Base-by-base conservation (phyloP, 53 echinoderm and acorn worm species). In the Patiria pectinifera region DNA sequence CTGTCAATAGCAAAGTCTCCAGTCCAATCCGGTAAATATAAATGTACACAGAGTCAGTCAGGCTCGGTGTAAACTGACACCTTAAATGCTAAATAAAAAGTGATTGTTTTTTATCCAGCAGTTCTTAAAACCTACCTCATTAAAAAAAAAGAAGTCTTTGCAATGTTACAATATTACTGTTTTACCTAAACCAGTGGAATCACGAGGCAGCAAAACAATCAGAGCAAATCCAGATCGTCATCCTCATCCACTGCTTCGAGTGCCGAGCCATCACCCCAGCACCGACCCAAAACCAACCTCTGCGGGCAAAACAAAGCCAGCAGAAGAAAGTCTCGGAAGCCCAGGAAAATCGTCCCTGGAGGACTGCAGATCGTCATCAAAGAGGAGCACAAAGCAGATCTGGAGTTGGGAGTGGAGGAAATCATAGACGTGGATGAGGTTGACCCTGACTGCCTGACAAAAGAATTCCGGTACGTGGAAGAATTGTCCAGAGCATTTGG, bases 1-100 rank as follows among this genome's bases (percentile, higher is more conserved):
- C 94, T 0, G 26, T 84, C 13, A 82, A 82, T 3, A 80, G 92
- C 23, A 90, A 91, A 78, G 97, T 97, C 12, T 61, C 47, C 23
- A 97, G 96, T 71, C 97, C 96, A 4, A 59, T 87, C 77, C 62
- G 47, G 87, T 87, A 45, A 76, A 77, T 87, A 22, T 66, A 35
- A 0, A 12, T 60, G 12, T 60, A 60, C 60, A 60, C 8, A 12
- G 60, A 8, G 60, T 11, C 60, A 60, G 12, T 12, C 70, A 13
- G 4, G 11, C 24, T n/a, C 15, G 1, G 74, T 9, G 53, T 53
- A 53, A 53, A 53, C 5, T 0, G 53, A 53, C 53, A 53, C 53
- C 6, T 53, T 49, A 49, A 49, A 35, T 35, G 35, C 35, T 1
- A 35, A 35, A 35, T 35, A 35, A 35, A 35, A 35, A 1, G 0